Base-by-base conservation (phyloP, 2,888 invertebrate genomes). In the Troides helena region DNA sequence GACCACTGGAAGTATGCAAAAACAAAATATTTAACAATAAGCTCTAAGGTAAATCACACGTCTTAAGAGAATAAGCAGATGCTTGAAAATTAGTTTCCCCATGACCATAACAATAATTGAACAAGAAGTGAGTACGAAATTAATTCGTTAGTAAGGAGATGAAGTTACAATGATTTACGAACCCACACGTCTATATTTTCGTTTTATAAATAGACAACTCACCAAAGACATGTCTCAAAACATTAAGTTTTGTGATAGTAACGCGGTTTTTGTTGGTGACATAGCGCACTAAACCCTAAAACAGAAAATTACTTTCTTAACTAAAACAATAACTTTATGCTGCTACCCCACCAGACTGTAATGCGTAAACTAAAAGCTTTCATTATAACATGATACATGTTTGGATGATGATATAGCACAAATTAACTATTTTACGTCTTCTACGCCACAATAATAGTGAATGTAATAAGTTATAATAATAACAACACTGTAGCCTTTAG, bases 171-270 rank as follows among this genome's bases (percentile, higher is more conserved):
- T 58, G 12, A 12, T 23, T 7, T 58, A 56, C 4, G 56, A n/a
- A 56, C n/a, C 10, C 1, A 56, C 8, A 56, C 21, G n/a, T 21
- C 5, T 3, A 21, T 56, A 56, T 21, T n/a, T 5, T 21, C 56
- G 7, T 56, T 56, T 56, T n/a, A 56, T 53, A 53, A 68, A 67
- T 63, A 69, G 67, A 61, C 46, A 75, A 76, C 75, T 76, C 74
- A 76, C 76, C 74, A 69, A 74, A 46, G 72, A 75, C 76, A 76
- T 76, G 23, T 57, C 63, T 66, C 65, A 65, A 59, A 43, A 70
- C 36, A 23, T 46, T 66, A 69, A 68, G 56, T 65, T 23, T 62
- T 62, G 67, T 64, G 30, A 67, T 62, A 57, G 12, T 61, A 60
- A 61, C 67, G 60, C 30, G 43, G 18, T 65, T 61, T 65, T 25